Percentiles rank a stretch among this genome's conserved stretches.
These are phyloP conservation scores for Stomorhina lunata DNA, from an alignment of 2,888 invertebrate species.

Conservation along the genomic window DNA sequence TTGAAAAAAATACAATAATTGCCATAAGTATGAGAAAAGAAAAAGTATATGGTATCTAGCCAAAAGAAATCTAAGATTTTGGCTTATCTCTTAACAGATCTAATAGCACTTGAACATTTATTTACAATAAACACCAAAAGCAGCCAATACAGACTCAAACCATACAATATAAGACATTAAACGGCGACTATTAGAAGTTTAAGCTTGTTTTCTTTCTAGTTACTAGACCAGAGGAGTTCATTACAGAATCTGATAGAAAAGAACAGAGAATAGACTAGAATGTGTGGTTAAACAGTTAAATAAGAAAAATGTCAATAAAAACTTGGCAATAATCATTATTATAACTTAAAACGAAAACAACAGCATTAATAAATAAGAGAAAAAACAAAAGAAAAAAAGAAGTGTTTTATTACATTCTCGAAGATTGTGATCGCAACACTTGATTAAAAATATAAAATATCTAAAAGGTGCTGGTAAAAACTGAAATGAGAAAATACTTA, in stretches of 20 bases:
- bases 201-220: too few relatives aligned
- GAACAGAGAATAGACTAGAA: constrained; percentile 27
- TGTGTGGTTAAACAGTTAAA: constrained; percentile 34
- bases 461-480: constrained; percentile 8
- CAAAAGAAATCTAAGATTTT: constrained; percentile 49
- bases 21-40: constrained; percentile 33
- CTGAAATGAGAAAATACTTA: neutral
- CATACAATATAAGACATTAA: constrained; percentile 19
- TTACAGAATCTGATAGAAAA: too few relatives aligned
- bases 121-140: constrained; percentile 46
- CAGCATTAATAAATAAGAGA: too few relatives aligned
- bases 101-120: constrained; percentile 56
- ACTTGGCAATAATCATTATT: constrained; percentile 53
- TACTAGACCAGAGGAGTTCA: too few relatives aligned
- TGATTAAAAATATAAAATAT: constrained; percentile 29
- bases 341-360: constrained; percentile 4
- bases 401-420: constrained; percentile 54
- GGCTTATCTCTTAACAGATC: constrained; percentile 56
- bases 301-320: constrained; percentile 53
- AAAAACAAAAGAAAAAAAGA: constrained; percentile 7
- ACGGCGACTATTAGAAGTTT: constrained; percentile 14
- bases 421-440: constrained; percentile 55
- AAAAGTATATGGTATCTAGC: constrained; percentile 24
- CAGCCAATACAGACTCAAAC: neutral
- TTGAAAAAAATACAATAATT: neutral